Conservation (phyloP, 2,888 invertebrate species). For the Pseudolycoriella hygida region DNA sequence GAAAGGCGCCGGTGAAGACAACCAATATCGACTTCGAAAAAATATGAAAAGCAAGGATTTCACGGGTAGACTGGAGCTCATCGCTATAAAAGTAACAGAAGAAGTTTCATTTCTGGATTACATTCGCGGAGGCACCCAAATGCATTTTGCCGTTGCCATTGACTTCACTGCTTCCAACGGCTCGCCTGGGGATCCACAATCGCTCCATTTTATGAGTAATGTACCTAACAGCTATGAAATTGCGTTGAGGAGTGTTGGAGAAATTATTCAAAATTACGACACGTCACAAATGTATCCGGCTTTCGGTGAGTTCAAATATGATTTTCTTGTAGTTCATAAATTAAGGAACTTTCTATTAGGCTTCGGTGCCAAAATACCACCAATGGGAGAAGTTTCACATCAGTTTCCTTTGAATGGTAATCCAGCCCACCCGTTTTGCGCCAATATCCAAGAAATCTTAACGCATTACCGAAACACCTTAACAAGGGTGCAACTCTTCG, state of each 20-base stretch:
- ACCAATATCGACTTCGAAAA: slow-evolving; percentile 1
- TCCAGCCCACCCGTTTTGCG: not conserved
- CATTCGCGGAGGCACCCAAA: slow-evolving; percentile 3
- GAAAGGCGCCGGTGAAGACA: slow-evolving; percentile 1
- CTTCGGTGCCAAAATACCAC: slow-evolving; percentile 4
- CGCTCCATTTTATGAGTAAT: slow-evolving; percentile 1
- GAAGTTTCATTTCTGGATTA: slow-evolving; percentile 4
- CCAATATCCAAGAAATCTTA: slow-evolving; percentile 1
- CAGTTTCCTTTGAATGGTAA: slow-evolving; percentile 5
- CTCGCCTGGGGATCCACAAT: not conserved
- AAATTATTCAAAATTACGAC: slow-evolving; percentile 3
- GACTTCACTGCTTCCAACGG: slow-evolving; percentile 5
- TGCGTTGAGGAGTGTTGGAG: slow-evolving; percentile 3
- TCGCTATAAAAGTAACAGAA: not conserved
- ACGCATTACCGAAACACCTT: not conserved
- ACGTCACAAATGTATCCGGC: slow-evolving; percentile 4
- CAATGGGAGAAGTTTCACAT: slow-evolving; percentile 2
- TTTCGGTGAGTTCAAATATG: slow-evolving; percentile 1
- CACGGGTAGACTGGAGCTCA: slow-evolving; percentile 2
- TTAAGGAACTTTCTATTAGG: not conserved
- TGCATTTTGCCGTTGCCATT: slow-evolving; percentile 6
- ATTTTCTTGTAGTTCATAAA: too few relatives aligned
- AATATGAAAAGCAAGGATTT: slow-evolving; percentile 2
- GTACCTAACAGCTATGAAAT: slow-evolving; percentile 5
- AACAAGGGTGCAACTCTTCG: not conserved